Conservation (phyloP, 2,797 vertebrate species). For the Anas georgica region DNA sequence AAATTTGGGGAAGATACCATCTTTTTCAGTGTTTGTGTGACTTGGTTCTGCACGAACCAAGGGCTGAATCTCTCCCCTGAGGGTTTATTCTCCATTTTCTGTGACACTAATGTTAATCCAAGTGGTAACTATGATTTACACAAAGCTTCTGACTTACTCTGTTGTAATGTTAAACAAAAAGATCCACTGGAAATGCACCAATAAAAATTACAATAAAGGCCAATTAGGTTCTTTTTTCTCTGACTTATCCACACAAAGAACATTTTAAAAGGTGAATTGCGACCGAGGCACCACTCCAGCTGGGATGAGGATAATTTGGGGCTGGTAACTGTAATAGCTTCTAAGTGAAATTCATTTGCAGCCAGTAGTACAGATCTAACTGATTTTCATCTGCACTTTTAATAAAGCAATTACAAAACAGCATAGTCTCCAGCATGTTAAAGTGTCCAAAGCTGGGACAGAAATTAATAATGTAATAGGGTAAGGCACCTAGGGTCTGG, state of each 20-base stretch:
- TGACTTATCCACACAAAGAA: slow-evolving; percentile 16
- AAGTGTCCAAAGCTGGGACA: slow-evolving; percentile 2
- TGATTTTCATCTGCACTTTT: slow-evolving; percentile 40
- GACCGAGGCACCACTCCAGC: slow-evolving; percentile 22
- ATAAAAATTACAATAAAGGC: slow-evolving; percentile 26
- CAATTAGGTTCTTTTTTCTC: slow-evolving; percentile 16
- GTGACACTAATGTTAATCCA: neutral
- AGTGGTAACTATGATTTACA: neutral
- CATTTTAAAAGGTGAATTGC: slow-evolving; percentile 50
- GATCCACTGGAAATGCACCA: neutral
- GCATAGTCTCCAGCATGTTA: neutral
- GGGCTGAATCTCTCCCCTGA: neutral
- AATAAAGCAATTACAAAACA: slow-evolving; percentile 41
- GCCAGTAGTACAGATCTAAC: neutral
- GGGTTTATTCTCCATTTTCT: neutral
- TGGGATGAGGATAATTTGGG: slow-evolving; percentile 31
- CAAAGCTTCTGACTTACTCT: neutral
- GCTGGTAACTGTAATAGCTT: slow-evolving; percentile 30
- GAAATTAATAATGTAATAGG: neutral
- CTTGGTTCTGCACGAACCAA: neutral
- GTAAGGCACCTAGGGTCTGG: neutral
- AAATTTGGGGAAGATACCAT: neutral
- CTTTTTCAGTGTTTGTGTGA: neutral
- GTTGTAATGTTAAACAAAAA: neutral
- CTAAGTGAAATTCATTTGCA: slow-evolving; percentile 45